Evolutionary conservation across 2,888 invertebrate species (phyloP), one percentile per base, ranked within the genome.

Genomic region (Eugnorisma glareosa): DNA sequence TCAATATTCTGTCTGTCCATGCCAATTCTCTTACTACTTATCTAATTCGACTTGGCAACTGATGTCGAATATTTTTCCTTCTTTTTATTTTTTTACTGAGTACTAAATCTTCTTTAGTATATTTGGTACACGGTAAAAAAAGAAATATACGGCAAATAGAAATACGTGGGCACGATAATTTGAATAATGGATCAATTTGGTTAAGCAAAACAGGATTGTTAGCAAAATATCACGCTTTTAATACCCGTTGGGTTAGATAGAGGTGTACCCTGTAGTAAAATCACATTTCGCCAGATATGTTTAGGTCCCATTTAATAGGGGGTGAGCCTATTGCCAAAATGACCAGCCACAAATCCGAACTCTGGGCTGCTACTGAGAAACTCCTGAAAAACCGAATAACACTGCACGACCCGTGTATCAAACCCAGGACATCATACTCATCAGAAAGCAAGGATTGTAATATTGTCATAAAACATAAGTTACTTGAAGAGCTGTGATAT

Each of bases 21-120:
- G 6, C 13, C 40, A 57, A 13, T 78, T 71, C 7, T 2, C 67
- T 67, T 78, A 21, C 15, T 48, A 31, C 37, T 21, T 21, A 51
- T 15, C 7, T 13, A 6, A 8, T 24, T 75, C 63, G 75, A 64
- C 64, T 76, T 35, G 64, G 18, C 77, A 66, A 77, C 45, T n/a
- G 24, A 45, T 13, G 13, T 13, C 21, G 10, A 21, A 43, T 59
- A 18, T 51, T 24, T 64, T 43, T 35, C n/a, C 11, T 64, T 40
- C 2, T n/a, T 15, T 37, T 28, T 24, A 13, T 43, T 43, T 35
- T 37, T 57, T 57, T 21, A 28, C 6, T 35, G 2, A 4, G 10
- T 40, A 40, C 24, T 64, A 37, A 63, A 63, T 37, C 21, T 31
- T 8, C 59, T 59, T 59, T 59, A 31, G 31, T 59, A 31, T 18